These are phyloP conservation scores for Akabosia matsudoensis DNA, from an alignment of 1,140 invertebrate species.

Conservation along the genomic window DNA sequence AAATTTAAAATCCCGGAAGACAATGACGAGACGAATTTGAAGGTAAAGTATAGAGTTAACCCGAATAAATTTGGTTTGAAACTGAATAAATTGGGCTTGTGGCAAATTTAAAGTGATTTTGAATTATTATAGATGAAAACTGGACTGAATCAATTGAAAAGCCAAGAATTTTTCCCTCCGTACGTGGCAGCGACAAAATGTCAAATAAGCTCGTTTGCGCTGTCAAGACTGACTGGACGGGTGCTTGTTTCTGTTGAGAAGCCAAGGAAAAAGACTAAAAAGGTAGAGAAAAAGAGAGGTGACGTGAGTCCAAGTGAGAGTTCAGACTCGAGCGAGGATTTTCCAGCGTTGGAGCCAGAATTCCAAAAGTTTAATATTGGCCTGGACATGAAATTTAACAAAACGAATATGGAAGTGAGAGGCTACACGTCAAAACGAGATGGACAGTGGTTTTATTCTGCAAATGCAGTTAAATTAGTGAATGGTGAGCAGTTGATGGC, in stretches of 20 bases:
- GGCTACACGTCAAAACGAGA: slow-evolving; percentile 69
- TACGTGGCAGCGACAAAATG: slow-evolving; percentile 56
- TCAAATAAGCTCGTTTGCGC: slow-evolving; percentile 64
- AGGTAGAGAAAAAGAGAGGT: slow-evolving; percentile 3
- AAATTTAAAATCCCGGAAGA: slow-evolving; percentile 3
- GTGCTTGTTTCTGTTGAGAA: slow-evolving; percentile 58
- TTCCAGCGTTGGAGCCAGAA: slow-evolving; percentile 49
- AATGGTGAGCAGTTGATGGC: too few relatives aligned
- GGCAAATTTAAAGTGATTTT: neutral
- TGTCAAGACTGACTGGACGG: slow-evolving; percentile 79
- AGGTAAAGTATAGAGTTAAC: too few relatives aligned
- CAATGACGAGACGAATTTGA: slow-evolving; percentile 13
- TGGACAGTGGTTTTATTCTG: slow-evolving; percentile 73
- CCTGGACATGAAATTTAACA: slow-evolving; percentile 86
- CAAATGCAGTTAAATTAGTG: slow-evolving; percentile 69
- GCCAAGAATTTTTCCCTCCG: slow-evolving; percentile 37
- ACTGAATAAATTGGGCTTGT: too few relatives aligned
- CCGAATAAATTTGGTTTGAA: too few relatives aligned
- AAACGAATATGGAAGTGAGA: slow-evolving; percentile 65
- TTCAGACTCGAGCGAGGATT: slow-evolving; percentile 30
- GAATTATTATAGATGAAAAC: neutral
- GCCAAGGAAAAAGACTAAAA: slow-evolving; percentile 24
- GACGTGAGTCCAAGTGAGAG: neutral
- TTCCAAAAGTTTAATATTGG: slow-evolving; percentile 75
- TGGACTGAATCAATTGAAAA: slow-evolving; percentile 7